These are phyloP conservation scores for Gorsachius magnificus DNA, from an alignment of 2,797 vertebrate species.

Conservation along the genomic window DNA sequence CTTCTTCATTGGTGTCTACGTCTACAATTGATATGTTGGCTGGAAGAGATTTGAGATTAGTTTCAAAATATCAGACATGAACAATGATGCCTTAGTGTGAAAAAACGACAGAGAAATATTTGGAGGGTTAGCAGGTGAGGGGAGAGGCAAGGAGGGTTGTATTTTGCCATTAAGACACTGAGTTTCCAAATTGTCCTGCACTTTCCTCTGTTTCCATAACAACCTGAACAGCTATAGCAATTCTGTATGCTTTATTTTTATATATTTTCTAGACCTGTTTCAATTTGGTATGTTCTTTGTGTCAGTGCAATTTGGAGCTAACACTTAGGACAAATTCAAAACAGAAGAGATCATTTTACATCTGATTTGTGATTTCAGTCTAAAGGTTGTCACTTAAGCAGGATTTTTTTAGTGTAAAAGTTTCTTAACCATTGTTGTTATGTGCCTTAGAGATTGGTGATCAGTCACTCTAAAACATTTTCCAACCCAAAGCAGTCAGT, in stretches of 20 bases:
- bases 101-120: not conserved
- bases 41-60: slow-evolving; percentile 65
- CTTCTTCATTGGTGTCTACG: slow-evolving; percentile 85
- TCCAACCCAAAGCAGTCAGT: not conserved
- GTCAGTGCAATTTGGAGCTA: not conserved
- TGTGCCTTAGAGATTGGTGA: not conserved
- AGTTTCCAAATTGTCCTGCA: not conserved
- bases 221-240: slow-evolving; percentile 1
- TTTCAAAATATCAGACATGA: not conserved
- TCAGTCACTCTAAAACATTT: not conserved
- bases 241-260: not conserved
- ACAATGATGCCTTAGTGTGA: not conserved
- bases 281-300: not conserved
- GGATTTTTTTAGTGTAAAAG: not conserved
- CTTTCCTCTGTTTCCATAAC: slow-evolving; percentile 36
- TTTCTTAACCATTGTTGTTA: not conserved
- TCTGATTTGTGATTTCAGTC: not conserved
- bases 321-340: not conserved
- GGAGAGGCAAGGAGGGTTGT: not conserved
- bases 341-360: not conserved
- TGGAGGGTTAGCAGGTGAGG: not conserved
- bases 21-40: slow-evolving; percentile 91
- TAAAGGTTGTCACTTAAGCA: not conserved
- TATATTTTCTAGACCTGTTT: not conserved
- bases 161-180: not conserved